Evolutionary conservation across 2,888 invertebrate genomes (phyloP).

Genomic region (Neelides folsomi): DNA sequence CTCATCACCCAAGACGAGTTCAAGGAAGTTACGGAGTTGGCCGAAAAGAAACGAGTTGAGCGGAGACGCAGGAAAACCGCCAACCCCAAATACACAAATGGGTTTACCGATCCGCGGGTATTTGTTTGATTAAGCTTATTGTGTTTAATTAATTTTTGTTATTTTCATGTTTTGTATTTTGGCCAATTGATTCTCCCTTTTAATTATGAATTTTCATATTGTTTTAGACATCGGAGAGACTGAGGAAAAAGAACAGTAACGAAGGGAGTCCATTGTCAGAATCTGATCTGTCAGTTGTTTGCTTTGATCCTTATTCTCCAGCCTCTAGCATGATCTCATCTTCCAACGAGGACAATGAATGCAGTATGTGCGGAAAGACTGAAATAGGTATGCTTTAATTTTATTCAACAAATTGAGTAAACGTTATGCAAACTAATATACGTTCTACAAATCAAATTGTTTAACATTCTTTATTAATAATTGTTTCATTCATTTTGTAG

Average conservation of each 20-base stretch:
- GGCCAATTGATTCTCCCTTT: too few relatives aligned
- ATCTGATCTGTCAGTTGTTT: too few relatives aligned
- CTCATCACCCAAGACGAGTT: conserved; percentile 23
- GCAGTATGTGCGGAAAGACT: background rate
- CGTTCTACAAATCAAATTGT: too few relatives aligned
- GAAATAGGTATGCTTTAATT: conserved; percentile 9
- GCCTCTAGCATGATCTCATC: too few relatives aligned
- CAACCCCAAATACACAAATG: conserved; percentile 27
- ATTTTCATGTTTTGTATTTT: background rate
- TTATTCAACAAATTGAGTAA: conserved; percentile 10
- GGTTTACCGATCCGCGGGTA: conserved; percentile 17
- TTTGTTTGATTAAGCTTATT: too few relatives aligned
- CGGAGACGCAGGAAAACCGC: conserved; percentile 23
- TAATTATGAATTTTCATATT: too few relatives aligned
- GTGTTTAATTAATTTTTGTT: background rate
- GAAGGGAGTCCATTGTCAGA: too few relatives aligned
- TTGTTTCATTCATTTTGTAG: too few relatives aligned
- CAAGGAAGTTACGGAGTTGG: conserved; percentile 7
- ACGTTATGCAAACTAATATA: too few relatives aligned
- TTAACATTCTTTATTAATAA: conserved; percentile 9
- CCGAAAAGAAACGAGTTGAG: conserved; percentile 16
- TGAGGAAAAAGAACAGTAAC: too few relatives aligned
- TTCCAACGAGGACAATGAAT: conserved; percentile 2
- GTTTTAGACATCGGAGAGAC: too few relatives aligned
- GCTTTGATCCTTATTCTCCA: too few relatives aligned